phyloP scores from a whole-genome alignment of 2,113 vertebrate genomes.

The Macroglossus sobrinus region DNA sequence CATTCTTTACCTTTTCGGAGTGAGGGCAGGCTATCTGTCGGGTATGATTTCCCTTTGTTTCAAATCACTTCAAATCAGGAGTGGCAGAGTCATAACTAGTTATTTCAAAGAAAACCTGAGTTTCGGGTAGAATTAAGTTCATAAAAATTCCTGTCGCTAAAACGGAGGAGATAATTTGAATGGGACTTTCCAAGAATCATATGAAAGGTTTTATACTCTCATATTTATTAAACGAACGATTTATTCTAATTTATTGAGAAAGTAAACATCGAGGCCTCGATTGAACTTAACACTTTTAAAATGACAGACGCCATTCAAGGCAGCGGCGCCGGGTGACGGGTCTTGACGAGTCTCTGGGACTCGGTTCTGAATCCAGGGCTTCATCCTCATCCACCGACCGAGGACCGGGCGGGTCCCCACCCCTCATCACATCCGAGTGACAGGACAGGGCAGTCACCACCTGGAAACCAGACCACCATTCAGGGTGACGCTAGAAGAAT shows the following conservation, averaged over 20 bases:
- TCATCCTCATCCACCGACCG: fast-evolving
- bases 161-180: not conserved
- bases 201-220: not conserved
- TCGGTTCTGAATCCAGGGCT: fast-evolving
- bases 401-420: fast-evolving
- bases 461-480: not conserved
- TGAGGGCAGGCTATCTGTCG: not conserved
- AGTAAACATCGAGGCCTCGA: not conserved
- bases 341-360: fast-evolving
- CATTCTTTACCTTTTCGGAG: not conserved
- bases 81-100: not conserved
- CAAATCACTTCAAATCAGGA: not conserved
- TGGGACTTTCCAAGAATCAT: not conserved
- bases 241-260: not conserved
- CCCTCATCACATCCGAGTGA: fast-evolving
- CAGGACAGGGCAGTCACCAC: no score
- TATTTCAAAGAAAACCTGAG: not conserved
- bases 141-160: not conserved
- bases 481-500: no score
- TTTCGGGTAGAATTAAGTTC: not conserved
- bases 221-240: not conserved
- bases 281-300: not conserved
- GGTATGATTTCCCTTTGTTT: not conserved
- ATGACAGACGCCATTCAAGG: not conserved
- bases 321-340: fast-evolving